Evolutionary conservation across 1,140 invertebrate genomes (phyloP).

Genomic region (Aphaenogaster ashmeadi): DNA sequence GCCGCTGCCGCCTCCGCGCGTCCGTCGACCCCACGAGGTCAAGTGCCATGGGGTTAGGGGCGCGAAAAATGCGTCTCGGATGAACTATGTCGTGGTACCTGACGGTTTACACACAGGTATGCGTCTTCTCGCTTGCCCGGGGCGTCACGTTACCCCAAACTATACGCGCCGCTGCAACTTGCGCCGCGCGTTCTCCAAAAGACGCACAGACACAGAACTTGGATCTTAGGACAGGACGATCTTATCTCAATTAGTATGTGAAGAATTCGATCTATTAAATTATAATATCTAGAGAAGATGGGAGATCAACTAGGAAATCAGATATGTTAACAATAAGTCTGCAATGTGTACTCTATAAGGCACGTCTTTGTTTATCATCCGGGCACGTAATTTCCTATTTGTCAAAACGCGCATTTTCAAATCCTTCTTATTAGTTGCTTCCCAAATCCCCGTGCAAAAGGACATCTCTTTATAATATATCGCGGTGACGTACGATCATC

Average conservation of each 20-base stretch:
- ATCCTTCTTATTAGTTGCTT: not conserved
- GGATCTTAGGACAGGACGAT: not conserved
- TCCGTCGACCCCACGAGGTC: conserved; percentile 37
- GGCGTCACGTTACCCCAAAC: conserved; percentile 7
- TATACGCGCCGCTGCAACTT: not conserved
- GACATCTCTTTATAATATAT: not conserved
- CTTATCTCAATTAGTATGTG: conserved; percentile 5
- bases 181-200: not conserved
- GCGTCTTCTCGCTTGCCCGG: conserved; percentile 46
- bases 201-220: conserved; percentile 30
- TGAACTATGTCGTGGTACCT: conserved; percentile 70
- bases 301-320: too few relatives aligned
- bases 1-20: not conserved
- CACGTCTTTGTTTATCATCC: not conserved
- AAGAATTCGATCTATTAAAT: not conserved
- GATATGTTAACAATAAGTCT: not conserved
- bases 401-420: not conserved
- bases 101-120: conserved; percentile 73
- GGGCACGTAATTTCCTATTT: not conserved
- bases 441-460: not conserved
- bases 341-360: not conserved
- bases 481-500: not conserved
- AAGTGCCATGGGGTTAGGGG: conserved; percentile 63
- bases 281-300: not conserved
- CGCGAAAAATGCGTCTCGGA: conserved; percentile 78